Percentiles rank a stretch among this genome's conserved stretches.
Evolutionary conservation across 2,888 invertebrate genomes (phyloP).

Genomic region (Deroplatys truncata): DNA sequence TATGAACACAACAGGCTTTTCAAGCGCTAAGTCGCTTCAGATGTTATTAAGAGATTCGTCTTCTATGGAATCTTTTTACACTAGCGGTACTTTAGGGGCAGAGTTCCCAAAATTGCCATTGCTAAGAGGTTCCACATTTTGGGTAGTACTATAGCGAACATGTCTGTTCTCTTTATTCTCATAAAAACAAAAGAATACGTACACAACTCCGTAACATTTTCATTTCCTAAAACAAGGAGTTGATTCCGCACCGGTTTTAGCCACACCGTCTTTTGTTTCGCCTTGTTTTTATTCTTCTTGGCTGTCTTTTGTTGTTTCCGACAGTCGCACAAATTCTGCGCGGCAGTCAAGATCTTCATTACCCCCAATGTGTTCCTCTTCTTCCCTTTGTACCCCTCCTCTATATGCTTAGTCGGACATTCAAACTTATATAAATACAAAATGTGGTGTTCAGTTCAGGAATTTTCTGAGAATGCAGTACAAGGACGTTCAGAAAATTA

Average conservation of each 20-base stretch:
- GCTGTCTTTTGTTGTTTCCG: background rate
- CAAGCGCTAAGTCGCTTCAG: no score
- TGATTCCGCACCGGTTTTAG: background rate
- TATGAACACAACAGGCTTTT: no score
- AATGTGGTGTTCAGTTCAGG: no score
- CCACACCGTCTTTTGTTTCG: background rate
- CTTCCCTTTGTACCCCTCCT: no score
- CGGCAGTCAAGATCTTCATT: constrained; percentile 19
- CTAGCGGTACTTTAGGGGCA: no score
- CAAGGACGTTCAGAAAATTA: no score
- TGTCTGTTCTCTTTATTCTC: background rate
- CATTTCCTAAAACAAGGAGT: background rate
- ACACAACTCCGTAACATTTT: background rate
- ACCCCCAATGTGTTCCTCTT: background rate
- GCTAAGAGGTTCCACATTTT: background rate
- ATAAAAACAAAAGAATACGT: background rate
- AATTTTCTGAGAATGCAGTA: no score
- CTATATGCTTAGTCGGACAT: no score
- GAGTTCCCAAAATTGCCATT: no score
- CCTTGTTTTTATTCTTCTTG: background rate
- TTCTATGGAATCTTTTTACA: no score
- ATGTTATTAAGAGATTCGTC: no score
- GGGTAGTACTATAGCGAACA: background rate
- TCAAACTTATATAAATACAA: no score
- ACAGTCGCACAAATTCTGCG: constrained; percentile 23